phyloP scores from a whole-genome alignment of 2,797 vertebrate genomes.

The Ctenochaetus hawaiiensis region DNA sequence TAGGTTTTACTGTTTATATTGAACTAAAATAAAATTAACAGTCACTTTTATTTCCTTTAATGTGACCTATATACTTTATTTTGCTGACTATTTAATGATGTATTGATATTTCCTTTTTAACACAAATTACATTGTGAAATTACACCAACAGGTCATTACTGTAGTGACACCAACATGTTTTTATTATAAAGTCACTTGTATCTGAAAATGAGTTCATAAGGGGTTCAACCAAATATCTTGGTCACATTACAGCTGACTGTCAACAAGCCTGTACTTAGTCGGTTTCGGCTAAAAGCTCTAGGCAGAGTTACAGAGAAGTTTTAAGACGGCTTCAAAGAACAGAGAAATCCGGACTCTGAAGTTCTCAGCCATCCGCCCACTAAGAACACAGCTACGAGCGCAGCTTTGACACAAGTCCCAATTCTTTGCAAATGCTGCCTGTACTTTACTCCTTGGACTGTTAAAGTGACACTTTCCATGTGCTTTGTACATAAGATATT shows the following conservation, averaged over 20 bases:
- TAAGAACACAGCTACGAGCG: not conserved
- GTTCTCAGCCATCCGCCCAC: not conserved
- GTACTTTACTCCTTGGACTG: not conserved
- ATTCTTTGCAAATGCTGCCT: not conserved
- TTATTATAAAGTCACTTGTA: not conserved
- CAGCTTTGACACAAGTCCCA: not conserved
- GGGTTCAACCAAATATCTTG: not conserved
- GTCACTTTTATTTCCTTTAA: not conserved
- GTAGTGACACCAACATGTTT: not conserved
- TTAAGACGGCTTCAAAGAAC: not conserved
- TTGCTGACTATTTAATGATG: not conserved
- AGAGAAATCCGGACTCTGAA: not conserved
- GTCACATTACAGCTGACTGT: not conserved
- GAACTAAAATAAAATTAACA: not conserved
- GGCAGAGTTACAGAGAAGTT: not conserved
- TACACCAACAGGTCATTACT: not conserved
- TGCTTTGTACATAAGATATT: constrained; percentile 5
- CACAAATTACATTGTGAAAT: not conserved
- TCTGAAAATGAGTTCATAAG: not conserved
- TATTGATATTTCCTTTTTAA: too few species aligned
- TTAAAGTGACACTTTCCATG: not conserved
- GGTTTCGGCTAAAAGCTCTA: not conserved
- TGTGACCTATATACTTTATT: not conserved
- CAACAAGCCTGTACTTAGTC: not conserved
- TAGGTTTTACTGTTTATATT: not conserved